These are phyloP conservation scores for Platyscapa corneri DNA, from an alignment of 1,140 invertebrate species.

Conservation along the genomic window DNA sequence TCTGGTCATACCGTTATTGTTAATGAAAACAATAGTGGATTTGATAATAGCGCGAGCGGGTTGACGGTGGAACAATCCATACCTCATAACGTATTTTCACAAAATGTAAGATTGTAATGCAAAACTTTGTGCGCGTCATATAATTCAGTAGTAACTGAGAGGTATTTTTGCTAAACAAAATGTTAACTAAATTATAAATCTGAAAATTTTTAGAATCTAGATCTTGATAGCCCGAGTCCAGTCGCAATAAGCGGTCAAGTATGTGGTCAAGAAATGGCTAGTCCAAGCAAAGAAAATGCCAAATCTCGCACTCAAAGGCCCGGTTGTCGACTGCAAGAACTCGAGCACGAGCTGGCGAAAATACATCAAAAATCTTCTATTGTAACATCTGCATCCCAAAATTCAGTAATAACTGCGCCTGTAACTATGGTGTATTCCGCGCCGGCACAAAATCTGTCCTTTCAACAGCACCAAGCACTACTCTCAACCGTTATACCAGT, in stretches of 20 bases:
- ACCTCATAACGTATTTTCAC: conserved; percentile 50
- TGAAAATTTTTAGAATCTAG: conserved; percentile 14
- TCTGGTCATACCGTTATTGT: conserved; percentile 54
- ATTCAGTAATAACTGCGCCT: conserved; percentile 60
- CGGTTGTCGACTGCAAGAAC: conserved; percentile 68
- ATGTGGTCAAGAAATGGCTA: conserved; percentile 65
- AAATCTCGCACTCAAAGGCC: conserved; percentile 65
- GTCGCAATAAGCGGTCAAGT: conserved; percentile 38
- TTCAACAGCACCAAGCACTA: conserved; percentile 57
- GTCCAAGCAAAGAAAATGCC: conserved; percentile 69
- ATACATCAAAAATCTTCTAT: conserved; percentile 63
- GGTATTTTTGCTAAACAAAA: too few relatives aligned
- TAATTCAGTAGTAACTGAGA: too few relatives aligned
- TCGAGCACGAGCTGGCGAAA: conserved; percentile 71
- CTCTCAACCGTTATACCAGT: conserved; percentile 58
- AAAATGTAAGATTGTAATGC: conserved; percentile 55
- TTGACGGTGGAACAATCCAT: conserved; percentile 46
- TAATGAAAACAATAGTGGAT: conserved; percentile 48
- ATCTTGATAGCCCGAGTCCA: conserved; percentile 62
- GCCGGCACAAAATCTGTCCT: conserved; percentile 50
- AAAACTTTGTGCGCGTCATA: too few relatives aligned
- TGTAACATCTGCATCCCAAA: conserved; percentile 62
- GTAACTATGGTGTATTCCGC: conserved; percentile 57
- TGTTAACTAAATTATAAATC: background rate
- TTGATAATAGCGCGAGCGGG: conserved; percentile 25